Base-by-base conservation (phyloP, 2,113 vertebrate species). In the Sinocyclocheilus maitianheensis region DNA sequence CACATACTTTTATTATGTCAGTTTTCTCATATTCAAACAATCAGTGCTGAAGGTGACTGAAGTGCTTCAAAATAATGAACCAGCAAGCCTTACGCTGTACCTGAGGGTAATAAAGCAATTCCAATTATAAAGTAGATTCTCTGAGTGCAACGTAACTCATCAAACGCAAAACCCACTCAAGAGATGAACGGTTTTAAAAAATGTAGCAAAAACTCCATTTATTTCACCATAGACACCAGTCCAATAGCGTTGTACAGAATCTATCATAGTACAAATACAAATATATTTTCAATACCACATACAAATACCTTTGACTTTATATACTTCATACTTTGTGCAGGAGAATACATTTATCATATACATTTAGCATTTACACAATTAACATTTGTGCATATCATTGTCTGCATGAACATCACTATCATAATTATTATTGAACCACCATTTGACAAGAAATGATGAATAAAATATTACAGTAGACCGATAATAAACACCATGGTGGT, bases 251-350 rank as follows among this genome's bases (percentile, higher is more conserved):
- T 90, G 89, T 87, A 92, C 86, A 91, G 89, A 30, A 89, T 88
- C 84, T 86, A 86, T 71, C 65, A 88, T 86, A 88, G 86, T 90
- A 71, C 67, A 91, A 92, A 91, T 92, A 93, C 88, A 95, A 94
- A 95, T 95, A 92, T 92, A 91, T 84, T 91, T 92, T 89, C 72
- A 92, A 91, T 91, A 90, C 89, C 91, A 94, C 92, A 89, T 90
- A 87, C 69, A 87, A 91, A 92, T 93, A 93, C 89, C 82, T 87
- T 84, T 87, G 26, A 77, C 85, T 86, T 74, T 83, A 81, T 88
- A 87, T 82, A 87, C 24, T 77, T 86, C 30, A 83, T 84, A 85
- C 82, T 84, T 90, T 91, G 88, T 91, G 81, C 75, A 89, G 89
- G 84, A 90, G 87, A 88, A 92, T 85, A 90, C 86, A 87, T 74